A percentile compares a stretch with the other conserved stretches of the same genome.
These are phyloP conservation scores for Corythornis cristatus DNA, from an alignment of 2,113 vertebrate species.

Conservation along the genomic window DNA sequence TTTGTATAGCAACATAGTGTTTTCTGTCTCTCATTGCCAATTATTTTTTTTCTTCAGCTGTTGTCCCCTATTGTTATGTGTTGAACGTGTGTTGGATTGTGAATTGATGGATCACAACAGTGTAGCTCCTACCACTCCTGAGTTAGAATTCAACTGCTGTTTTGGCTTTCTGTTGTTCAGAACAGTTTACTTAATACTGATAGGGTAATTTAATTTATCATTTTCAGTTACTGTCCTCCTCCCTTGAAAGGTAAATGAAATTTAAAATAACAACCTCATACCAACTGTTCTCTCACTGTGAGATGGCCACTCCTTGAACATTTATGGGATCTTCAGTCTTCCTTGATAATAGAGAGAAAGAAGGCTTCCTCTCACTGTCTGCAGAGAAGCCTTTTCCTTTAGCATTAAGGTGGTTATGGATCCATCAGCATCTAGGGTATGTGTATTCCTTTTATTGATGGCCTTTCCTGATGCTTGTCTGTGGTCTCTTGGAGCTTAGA, in stretches of 20 bases:
- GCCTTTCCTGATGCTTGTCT: background rate
- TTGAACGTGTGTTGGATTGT: background rate
- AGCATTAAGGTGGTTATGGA: background rate
- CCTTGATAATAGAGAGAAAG: background rate
- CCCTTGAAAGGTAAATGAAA: background rate
- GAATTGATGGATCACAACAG: background rate
- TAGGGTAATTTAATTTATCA: background rate
- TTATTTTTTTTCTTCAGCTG: background rate
- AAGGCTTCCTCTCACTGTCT: background rate
- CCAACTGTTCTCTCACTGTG: background rate
- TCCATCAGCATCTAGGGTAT: too few species aligned
- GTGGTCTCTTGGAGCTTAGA: background rate
- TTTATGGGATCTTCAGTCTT: background rate
- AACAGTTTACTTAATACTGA: background rate
- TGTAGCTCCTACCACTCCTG: background rate
- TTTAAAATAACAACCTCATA: background rate
- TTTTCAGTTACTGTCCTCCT: background rate
- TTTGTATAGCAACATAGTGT: background rate
- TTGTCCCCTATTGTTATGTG: background rate
- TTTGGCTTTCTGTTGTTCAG: background rate
- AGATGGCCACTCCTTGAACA: background rate
- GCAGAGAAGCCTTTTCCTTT: background rate
- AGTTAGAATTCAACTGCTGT: background rate
- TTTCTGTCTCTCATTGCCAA: background rate
- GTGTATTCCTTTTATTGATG: background rate